phyloP scores from a whole-genome alignment of 2,888 invertebrate genomes.

The Phymatocera aterrima region DNA sequence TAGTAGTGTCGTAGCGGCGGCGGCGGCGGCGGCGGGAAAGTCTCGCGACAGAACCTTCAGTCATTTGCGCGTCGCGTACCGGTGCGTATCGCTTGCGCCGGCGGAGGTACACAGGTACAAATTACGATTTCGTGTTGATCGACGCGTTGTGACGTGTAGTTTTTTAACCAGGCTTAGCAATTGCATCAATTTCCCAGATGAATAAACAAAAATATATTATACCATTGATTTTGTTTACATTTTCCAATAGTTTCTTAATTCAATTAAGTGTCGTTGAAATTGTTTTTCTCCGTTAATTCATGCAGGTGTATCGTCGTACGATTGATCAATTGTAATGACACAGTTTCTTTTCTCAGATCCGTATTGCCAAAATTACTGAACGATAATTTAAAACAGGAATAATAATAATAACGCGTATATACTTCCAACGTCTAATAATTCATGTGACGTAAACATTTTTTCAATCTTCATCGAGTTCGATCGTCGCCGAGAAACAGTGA shows the following conservation, averaged over 20 bases:
- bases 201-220: not conserved
- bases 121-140: not conserved
- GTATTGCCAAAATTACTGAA: too few species aligned
- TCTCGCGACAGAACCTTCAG: slow-evolving; percentile 18
- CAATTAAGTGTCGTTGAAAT: not conserved
- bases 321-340: too few species aligned
- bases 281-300: not conserved
- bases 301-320: not conserved
- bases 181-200: too few species aligned
- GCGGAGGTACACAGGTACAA: not conserved
- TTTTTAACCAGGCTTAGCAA: too few species aligned
- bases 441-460: too few species aligned
- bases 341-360: not conserved
- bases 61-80: slow-evolving; percentile 42
- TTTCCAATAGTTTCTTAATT: not conserved
- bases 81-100: slow-evolving; percentile 30
- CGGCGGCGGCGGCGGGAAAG: slow-evolving; percentile 32
- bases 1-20: not conserved
- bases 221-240: too few species aligned
- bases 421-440: too few species aligned
- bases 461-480: too few species aligned
- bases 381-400: too few species aligned
- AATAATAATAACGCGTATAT: too few species aligned
- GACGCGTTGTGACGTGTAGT: not conserved
- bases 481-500: too few species aligned